phyloP scores from a whole-genome alignment of 2,888 invertebrate species.

The Pecten maximus region DNA sequence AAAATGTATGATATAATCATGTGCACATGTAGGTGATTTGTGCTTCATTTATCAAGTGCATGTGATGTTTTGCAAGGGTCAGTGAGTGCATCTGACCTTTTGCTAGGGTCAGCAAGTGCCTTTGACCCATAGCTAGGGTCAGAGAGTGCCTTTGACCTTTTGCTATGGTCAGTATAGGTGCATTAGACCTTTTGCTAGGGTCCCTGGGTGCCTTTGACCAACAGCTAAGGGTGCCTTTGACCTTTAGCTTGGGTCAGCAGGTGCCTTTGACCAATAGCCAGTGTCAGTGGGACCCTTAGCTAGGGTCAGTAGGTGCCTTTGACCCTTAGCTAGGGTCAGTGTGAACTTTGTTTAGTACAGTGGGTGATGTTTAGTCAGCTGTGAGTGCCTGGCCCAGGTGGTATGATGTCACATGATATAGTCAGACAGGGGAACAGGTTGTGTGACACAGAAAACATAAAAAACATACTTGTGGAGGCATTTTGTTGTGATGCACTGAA shows the following conservation, averaged over 20 bases:
- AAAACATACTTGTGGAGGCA: slow-evolving; percentile 67
- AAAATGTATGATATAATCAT: too few relatives aligned
- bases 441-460: neutral
- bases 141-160: neutral
- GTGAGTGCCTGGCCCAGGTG: neutral
- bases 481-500: slow-evolving; percentile 57
- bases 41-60: neutral
- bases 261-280: neutral
- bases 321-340: neutral
- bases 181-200: neutral
- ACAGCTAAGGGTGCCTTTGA: neutral
- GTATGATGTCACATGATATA: neutral
- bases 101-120: neutral
- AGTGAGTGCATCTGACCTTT: neutral
- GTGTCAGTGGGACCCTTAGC: neutral
- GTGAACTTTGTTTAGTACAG: neutral
- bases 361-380: neutral
- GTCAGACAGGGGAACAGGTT: neutral
- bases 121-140: neutral
- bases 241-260: neutral
- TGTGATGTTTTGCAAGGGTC: neutral
- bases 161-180: neutral
- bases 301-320: neutral
- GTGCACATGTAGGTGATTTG: too few relatives aligned
- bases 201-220: too few relatives aligned